Conservation (phyloP, 2,797 vertebrate genomes). For the Propithecus perrieri region DNA sequence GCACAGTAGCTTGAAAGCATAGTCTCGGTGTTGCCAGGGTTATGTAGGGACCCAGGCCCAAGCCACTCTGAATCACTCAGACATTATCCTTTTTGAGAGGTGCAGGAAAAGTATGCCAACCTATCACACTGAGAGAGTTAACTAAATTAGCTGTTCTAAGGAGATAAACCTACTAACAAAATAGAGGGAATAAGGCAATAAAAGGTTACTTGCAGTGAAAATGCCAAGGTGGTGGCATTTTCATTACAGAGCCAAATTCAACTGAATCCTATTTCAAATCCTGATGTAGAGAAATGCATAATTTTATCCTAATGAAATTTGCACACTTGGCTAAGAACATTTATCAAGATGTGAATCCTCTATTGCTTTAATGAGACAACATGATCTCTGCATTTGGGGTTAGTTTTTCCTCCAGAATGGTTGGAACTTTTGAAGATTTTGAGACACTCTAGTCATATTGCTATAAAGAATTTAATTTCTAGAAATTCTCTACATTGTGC, state of each 20-base stretch:
- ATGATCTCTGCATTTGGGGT: neutral
- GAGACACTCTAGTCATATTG: neutral
- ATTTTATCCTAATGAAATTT: neutral
- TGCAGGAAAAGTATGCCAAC: neutral
- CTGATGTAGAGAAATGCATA: neutral
- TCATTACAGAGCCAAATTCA: neutral
- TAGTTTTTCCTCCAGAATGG: neutral
- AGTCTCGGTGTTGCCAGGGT: neutral
- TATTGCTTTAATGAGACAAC: neutral
- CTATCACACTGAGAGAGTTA: neutral
- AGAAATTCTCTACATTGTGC: neutral
- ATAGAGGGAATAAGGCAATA: neutral
- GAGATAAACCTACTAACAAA: neutral
- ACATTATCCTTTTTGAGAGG: neutral
- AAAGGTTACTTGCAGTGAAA: neutral
- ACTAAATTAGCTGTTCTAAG: neutral
- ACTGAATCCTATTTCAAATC: conserved; percentile 6
- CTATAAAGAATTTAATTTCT: neutral
- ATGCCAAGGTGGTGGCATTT: neutral
- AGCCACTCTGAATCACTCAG: neutral
- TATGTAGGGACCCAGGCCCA: neutral
- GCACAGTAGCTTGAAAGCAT: neutral
- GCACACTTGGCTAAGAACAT: neutral
- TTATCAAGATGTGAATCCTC: neutral
- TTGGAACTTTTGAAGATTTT: conserved; percentile 32